phyloP scores from a whole-genome alignment of 2,113 vertebrate genomes.

The Tichodroma muraria region DNA sequence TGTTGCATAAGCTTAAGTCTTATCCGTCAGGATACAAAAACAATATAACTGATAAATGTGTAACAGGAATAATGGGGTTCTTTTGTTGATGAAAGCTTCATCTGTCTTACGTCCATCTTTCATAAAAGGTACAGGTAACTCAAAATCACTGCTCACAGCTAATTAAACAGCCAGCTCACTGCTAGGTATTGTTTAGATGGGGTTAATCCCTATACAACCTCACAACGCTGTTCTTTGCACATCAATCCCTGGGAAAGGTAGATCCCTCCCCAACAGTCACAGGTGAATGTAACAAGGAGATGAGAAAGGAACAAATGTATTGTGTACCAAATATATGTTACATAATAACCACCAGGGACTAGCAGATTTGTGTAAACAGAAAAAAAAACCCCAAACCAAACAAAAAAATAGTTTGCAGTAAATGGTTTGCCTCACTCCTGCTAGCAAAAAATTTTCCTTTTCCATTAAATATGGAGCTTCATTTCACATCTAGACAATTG shows the following conservation, averaged over 20 bases:
- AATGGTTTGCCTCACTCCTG: not conserved
- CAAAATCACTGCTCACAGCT: not conserved
- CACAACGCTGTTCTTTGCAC: not conserved
- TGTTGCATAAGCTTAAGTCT: not conserved
- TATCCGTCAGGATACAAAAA: not conserved
- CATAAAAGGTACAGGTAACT: not conserved
- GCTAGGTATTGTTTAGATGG: not conserved
- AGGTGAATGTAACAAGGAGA: not conserved
- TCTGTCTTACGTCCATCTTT: not conserved
- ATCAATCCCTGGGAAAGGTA: not conserved
- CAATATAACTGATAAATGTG: not conserved
- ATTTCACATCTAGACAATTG: not conserved
- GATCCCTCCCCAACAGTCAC: not conserved
- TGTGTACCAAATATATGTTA: not conserved
- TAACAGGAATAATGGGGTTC: not conserved
- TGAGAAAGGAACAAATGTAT: not conserved
- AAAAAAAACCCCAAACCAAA: not conserved
- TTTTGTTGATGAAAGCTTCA: not conserved
- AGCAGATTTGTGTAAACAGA: not conserved
- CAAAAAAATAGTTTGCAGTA: not conserved
- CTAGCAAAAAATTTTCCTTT: not conserved
- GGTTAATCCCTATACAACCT: not conserved
- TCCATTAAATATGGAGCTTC: not conserved
- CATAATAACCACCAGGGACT: not conserved
- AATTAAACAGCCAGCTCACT: not conserved